phyloP scores from a whole-genome alignment of 1,140 invertebrate species.

The Homalodisca vitripennis region DNA sequence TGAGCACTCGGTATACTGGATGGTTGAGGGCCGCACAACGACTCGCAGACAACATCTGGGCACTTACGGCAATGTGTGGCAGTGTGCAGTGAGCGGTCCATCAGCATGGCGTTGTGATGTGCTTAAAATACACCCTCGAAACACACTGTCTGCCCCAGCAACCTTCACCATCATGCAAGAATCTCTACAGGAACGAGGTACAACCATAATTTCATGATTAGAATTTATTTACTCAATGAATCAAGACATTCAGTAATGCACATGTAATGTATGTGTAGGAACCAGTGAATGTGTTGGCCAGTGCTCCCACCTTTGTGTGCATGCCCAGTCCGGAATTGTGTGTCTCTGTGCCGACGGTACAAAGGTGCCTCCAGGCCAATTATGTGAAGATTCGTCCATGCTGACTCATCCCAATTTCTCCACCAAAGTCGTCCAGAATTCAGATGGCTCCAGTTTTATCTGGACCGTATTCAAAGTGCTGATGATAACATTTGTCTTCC shows the following conservation, averaged over 20 bases:
- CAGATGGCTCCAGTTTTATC: not conserved
- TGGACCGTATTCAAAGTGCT: conserved; percentile 10
- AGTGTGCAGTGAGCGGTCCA: conserved; percentile 32
- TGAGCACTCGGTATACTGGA: conserved; percentile 39
- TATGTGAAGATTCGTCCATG: conserved; percentile 8
- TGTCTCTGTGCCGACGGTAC: conserved; percentile 39
- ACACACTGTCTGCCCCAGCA: not conserved
- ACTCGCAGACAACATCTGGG: not conserved
- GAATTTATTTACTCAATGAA: not conserved
- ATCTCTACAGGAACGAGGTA: conserved; percentile 33
- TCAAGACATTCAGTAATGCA: not conserved
- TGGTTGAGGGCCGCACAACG: conserved; percentile 13
- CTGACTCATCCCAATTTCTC: not conserved
- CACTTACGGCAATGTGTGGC: conserved; percentile 28
- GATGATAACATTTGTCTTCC: not conserved
- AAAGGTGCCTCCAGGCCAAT: conserved; percentile 25
- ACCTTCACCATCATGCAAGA: conserved; percentile 34
- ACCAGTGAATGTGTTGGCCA: not conserved
- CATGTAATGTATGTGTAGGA: not conserved
- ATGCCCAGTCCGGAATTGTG: conserved; percentile 11
- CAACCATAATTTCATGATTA: too few species aligned
- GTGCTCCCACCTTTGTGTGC: conserved; percentile 36
- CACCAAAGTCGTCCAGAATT: not conserved
- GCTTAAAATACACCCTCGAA: conserved; percentile 28
- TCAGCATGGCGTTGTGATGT: conserved; percentile 23